Evolutionary conservation across 2,888 invertebrate genomes (phyloP), one percentile per base, ranked within the genome.

Genomic region (Drosophila paramelanica): DNA sequence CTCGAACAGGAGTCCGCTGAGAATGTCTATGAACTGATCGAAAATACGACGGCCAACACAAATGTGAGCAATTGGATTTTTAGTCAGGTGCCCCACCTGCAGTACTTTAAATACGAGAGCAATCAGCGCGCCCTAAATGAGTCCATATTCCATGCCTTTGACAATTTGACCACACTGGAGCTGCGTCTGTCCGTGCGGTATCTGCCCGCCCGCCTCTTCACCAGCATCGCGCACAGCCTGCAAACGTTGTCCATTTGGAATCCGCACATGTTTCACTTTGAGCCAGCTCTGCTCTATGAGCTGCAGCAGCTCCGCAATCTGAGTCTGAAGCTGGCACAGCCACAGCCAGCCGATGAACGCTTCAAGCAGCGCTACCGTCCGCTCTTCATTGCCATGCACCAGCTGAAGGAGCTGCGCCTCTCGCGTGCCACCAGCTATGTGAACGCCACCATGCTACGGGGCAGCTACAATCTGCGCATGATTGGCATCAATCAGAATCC

Each of bases 351-450:
- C 2, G 50, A 61, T 0, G 42, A 47, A 1, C 47, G 51, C 3
- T 8, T 36, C 14, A 33, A 51, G 5, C 47, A 50, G 11, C 25
- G 56, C 47, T 55, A 72, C 5, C 57, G 51, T 10, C 68, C 95
- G 82, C 83, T 95, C 20, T 94, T 96, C 77, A 90, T 91, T 36
- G 93, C 94, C 68, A 92, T 95, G 73, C 92, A 92, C 45, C 93
- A 94, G 68, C 88, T 96, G 42, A 93, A 92, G 8, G 93, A 93
- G 93, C 90, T 96, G 59, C 94, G 94, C 78, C 93, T 96, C 73
- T 92, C 93, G 57, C 93, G 93, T 0, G 94, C 94, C 81, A 93
- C 93, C 38, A 92, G 94, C 20, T 92, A 93, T 77, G 89, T 95
- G 13, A 93, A 94, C 23, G 93, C 93, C 71, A 92, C 93, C 71